Base-by-base conservation (phyloP, 2,113 vertebrate species). In the Rhadina sibilatrix region DNA sequence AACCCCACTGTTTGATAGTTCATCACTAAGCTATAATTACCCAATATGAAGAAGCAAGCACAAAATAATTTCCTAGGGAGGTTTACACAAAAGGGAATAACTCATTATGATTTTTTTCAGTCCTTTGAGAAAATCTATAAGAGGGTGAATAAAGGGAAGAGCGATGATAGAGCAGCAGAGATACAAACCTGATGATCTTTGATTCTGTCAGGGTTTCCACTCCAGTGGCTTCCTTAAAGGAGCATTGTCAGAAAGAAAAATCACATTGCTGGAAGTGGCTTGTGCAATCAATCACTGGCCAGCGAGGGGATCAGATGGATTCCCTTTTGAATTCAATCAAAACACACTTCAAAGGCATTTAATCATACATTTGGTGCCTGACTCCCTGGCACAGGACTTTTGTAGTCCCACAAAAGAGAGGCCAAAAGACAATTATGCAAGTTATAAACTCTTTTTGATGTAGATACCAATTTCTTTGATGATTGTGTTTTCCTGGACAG, bases 191-290 rank as follows among this genome's bases (percentile, higher is more conserved):
- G 88, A 83, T 90, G 92, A 78, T 89, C 68, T 87, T 72, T 0
- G 5, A 17, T 83, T 87, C 93, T 71, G 79, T 50, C 1, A 2
- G 64, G 38, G 24, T 83, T 95, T 95, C 79, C 0, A 3, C 79
- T 88, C 68, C 82, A 63, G 68, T 56, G 79, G 18, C 42, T 93
- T 88, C 82, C 72, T 83, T 94, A 80, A 86, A 90, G 90, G 79
- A 52, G 28, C 47, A 9, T 52, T 95, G 92, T 94, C 95, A 93
- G 83, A 40, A 96, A 96, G 96, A 95, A 94, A 89, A 96, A 97
- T 96, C 85, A 42, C 79, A 5, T 31, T 56, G 64, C 82, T 81
- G 87, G 22, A 42, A 88, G 68, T 63, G 76, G 83, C 79, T n/a
- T 14, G 3, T 74, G 82, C 93, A 88, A 68, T 96, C 92, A 77